Evolutionary conservation across 2,113 vertebrate genomes (phyloP).

Genomic region (Melanostigma gelatinosum): DNA sequence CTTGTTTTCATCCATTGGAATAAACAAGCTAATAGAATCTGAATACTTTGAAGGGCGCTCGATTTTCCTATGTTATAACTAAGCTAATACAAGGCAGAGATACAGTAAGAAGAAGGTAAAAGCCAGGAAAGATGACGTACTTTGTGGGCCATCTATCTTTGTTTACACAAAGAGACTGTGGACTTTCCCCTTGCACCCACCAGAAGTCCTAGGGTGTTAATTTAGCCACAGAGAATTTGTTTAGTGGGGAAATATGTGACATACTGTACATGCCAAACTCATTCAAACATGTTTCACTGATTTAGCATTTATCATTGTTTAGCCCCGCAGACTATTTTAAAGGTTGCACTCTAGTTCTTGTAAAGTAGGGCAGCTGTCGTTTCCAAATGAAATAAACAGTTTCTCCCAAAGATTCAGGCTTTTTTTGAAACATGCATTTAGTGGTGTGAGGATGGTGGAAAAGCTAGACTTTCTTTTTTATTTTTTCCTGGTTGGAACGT

Average conservation of each 20-base stretch:
- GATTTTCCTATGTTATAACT: not conserved
- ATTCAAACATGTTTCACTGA: slow-evolving; percentile 24
- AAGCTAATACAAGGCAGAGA: not conserved
- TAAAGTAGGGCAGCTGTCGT: slow-evolving; percentile 59
- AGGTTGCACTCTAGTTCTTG: slow-evolving; percentile 45
- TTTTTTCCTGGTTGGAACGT: slow-evolving; percentile 69
- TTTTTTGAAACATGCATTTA: slow-evolving; percentile 79
- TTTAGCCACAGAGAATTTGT: slow-evolving; percentile 32
- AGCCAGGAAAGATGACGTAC: slow-evolving; percentile 11
- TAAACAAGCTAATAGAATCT: not conserved
- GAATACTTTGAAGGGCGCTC: not conserved
- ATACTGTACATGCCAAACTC: slow-evolving; percentile 26
- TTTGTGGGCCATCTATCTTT: slow-evolving; percentile 23
- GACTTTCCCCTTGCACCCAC: slow-evolving; percentile 26
- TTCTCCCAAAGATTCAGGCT: slow-evolving; percentile 58
- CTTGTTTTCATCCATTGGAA: not conserved
- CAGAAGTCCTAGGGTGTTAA: slow-evolving; percentile 40
- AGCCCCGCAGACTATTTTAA: slow-evolving; percentile 24
- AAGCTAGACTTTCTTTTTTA: slow-evolving; percentile 76
- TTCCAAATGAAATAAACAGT: slow-evolving; percentile 78
- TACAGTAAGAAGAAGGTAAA: not conserved
- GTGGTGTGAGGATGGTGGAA: slow-evolving; percentile 76
- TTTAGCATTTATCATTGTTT: slow-evolving; percentile 40
- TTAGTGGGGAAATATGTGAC: slow-evolving; percentile 31
- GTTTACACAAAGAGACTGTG: slow-evolving; percentile 40